Base-by-base conservation (phyloP, 2,113 vertebrate genomes). In the Drymodes brunneopygia region DNA sequence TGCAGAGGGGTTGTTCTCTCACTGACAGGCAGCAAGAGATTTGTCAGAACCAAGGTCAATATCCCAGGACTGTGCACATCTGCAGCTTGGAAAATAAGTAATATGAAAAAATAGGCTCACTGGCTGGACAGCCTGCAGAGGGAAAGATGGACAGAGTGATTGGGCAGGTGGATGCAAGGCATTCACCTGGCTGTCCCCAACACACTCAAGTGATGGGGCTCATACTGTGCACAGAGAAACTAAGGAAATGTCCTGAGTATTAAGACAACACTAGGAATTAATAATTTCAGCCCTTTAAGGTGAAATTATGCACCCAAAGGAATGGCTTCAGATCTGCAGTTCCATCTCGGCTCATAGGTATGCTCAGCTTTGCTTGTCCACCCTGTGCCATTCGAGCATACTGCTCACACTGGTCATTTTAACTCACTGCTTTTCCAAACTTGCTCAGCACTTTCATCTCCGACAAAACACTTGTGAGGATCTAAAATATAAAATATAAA, bases 1-100 rank as follows among this genome's bases (percentile, higher is more conserved):
- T 75, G 45, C 1, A 13, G 40, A 80, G 35, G 56, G 35, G 25
- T 15, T 70, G 19, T 67, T 88, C 38, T 71, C n/a, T 72, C 1
- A 0, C 12, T 88, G 53, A 60, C 17, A 28, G 33, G 35, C 1
- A 0, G 29, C 57, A 20, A 84, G 48, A 42, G 31, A 69, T 75
- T 92, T 53, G 44, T 57, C 66, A 88, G 44, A 79, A 38, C 53
- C 0, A 0, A 35, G 14, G 53, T n/a, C 0, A 0, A 10, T 67
- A 33, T 90, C 15, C 42, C 4, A 36, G 47, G 18, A 38, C 48
- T 33, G 24, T 44, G 35, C 23, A 79, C 5, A 24, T 60, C 35
- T 67, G 47, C 64, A 40, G 8, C 25, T 66, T 70, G 56, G 47
- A 56, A 89, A 81, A 54, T 35, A 71, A 73, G 44, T 42, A 15